Evolutionary conservation across 2,888 invertebrate species (phyloP).

Genomic region (Liodrosophila aerea): DNA sequence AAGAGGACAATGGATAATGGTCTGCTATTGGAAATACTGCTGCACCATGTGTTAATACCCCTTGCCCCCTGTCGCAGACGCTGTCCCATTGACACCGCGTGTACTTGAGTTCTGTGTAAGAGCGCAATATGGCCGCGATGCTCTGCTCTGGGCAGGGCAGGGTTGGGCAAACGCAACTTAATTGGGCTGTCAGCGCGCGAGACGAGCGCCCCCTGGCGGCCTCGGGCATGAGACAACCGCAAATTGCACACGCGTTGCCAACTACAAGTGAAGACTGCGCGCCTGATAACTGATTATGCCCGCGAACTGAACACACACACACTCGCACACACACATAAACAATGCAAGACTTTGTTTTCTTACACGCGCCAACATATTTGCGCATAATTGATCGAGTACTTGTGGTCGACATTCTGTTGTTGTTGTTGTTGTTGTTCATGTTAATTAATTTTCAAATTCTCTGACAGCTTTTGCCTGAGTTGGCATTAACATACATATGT

Average conservation of each 20-base stretch:
- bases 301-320: neutral
- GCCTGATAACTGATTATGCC: constrained; percentile 22
- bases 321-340: neutral
- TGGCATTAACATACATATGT: too few species aligned
- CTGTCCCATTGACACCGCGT: constrained; percentile 16
- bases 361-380: constrained; percentile 3
- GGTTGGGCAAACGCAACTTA: constrained; percentile 33
- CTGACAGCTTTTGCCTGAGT: neutral
- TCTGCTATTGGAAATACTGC: neutral
- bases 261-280: constrained; percentile 13
- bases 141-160: too few species aligned
- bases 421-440: neutral
- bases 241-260: constrained; percentile 32
- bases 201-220: neutral
- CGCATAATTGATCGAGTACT: constrained; percentile 7
- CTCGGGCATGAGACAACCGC: constrained; percentile 5
- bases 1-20: constrained; percentile 28
- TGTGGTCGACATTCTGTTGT: neutral
- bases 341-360: constrained; percentile 5
- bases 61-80: neutral
- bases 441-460: constrained; percentile 21
- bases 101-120: constrained; percentile 11
- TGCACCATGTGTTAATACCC: neutral
- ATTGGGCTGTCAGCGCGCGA: constrained; percentile 39
- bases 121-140: constrained; percentile 20